These are phyloP conservation scores for Agrochola lychnidis DNA, from an alignment of 2,888 invertebrate genomes.

Conservation along the genomic window DNA sequence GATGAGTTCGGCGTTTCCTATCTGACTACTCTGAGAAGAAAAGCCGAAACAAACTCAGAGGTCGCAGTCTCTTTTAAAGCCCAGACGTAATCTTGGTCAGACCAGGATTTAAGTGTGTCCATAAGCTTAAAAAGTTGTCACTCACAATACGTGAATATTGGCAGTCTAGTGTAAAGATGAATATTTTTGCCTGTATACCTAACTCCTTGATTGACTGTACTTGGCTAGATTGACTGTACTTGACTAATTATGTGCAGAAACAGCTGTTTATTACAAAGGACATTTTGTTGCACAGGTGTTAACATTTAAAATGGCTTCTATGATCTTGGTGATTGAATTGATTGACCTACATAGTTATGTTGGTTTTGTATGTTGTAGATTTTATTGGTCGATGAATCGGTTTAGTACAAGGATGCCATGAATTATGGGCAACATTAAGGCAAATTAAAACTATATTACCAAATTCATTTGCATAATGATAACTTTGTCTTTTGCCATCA, in stretches of 20 bases:
- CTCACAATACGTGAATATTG: background rate
- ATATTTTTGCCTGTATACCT: background rate
- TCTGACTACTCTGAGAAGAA: no score
- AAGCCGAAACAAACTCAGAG: no score
- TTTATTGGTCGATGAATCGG: background rate
- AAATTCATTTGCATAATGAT: background rate
- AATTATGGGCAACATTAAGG: background rate
- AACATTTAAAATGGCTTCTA: constrained; percentile 31
- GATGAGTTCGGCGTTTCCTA: no score
- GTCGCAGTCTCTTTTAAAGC: no score
- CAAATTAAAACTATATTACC: background rate
- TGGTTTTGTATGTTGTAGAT: background rate
- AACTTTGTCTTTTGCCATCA: background rate
- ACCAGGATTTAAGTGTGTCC: background rate
- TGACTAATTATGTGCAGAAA: constrained; percentile 35
- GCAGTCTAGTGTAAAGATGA: background rate
- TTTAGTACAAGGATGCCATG: constrained; percentile 13
- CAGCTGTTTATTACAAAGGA: constrained; percentile 57
- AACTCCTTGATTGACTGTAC: background rate
- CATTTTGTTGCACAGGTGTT: constrained; percentile 50
- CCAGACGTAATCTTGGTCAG: no score
- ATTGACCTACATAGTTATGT: constrained; percentile 26
- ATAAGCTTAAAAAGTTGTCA: background rate
- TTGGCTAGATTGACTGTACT: background rate
- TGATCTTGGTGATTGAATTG: constrained; percentile 18